A percentile compares a stretch with the other conserved stretches of the same genome.
phyloP scores from a whole-genome alignment of 2,113 vertebrate genomes.

The Planiliza haematocheilus region DNA sequence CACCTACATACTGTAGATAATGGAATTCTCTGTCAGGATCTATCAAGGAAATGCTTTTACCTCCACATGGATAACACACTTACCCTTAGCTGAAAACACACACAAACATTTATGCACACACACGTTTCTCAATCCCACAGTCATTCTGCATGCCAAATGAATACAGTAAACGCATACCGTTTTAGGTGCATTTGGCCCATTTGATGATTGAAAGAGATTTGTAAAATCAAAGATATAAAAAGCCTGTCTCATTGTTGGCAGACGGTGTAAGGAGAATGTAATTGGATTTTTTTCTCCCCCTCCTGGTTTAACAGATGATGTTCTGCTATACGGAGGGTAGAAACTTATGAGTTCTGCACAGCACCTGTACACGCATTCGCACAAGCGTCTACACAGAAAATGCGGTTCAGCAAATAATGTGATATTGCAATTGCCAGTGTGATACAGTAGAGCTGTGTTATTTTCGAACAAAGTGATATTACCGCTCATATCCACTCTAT shows the following conservation, averaged over 20 bases:
- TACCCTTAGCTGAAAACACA: slow-evolving; percentile 31
- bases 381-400: slow-evolving; percentile 41
- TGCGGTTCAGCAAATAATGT: slow-evolving; percentile 44
- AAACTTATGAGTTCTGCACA: slow-evolving; percentile 60
- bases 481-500: slow-evolving; percentile 47
- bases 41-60: slow-evolving; percentile 70
- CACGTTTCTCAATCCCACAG: slow-evolving; percentile 28
- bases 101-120: slow-evolving; percentile 19
- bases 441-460: slow-evolving; percentile 40
- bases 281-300: slow-evolving; percentile 76
- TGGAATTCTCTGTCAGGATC: slow-evolving; percentile 69
- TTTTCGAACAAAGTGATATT: slow-evolving; percentile 64
- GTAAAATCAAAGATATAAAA: slow-evolving; percentile 72
- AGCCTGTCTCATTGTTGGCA: slow-evolving; percentile 65
- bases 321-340: slow-evolving; percentile 37
- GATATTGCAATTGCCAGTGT: slow-evolving; percentile 57
- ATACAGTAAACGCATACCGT: slow-evolving; percentile 37
- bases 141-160: slow-evolving; percentile 35
- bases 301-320: slow-evolving; percentile 65
- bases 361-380: slow-evolving; percentile 46
- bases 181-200: slow-evolving; percentile 56
- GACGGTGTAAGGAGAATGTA: slow-evolving; percentile 54
- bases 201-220: slow-evolving; percentile 75
- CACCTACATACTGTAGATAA: slow-evolving; percentile 56
- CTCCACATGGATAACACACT: slow-evolving; percentile 59